Evolutionary conservation across 2,113 vertebrate genomes (phyloP), one percentile per base, ranked within the genome.

Genomic region (Fukomys damarensis): DNA sequence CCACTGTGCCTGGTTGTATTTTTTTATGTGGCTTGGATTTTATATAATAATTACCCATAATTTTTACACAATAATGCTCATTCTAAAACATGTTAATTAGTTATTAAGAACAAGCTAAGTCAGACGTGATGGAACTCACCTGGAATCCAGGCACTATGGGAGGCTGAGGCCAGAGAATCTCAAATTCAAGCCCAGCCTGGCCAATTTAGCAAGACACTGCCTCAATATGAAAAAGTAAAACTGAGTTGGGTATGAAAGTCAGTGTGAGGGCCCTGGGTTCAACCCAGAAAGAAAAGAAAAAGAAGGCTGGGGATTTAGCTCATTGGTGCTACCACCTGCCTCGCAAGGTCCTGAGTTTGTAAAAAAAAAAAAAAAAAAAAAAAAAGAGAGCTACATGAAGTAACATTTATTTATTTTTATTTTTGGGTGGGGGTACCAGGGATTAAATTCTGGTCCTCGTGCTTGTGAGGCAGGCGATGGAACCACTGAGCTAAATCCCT

Each of bases 401-500:
- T 49, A 49, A 49, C 46, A 89, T 32, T 85, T 89, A 58, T 43
- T 91, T 52, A n/a, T n/a, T n/a, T n/a, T n/a, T n/a, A n/a, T n/a
- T n/a, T n/a, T n/a, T n/a, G n/a, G n/a, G n/a, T n/a, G n/a, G n/a
- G n/a, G n/a, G n/a, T n/a, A n/a, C n/a, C n/a, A n/a, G n/a, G n/a
- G n/a, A n/a, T n/a, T n/a, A n/a, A n/a, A n/a, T n/a, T n/a, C n/a
- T n/a, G n/a, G n/a, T n/a, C n/a, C n/a, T n/a, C n/a, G n/a, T n/a
- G n/a, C n/a, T n/a, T n/a, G n/a, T n/a, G n/a, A n/a, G n/a, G n/a
- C n/a, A n/a, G n/a, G n/a, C n/a, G n/a, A n/a, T n/a, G 52, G 41
- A 65, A 94, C 83, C 28, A 89, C 93, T 65, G 56, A 95, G n/a
- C 52, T 80, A 77, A n/a, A n/a, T n/a, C n/a, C n/a, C n/a, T n/a